Evolutionary conservation across 2,113 vertebrate species (phyloP).

Genomic region (Hypomesus transpacificus): DNA sequence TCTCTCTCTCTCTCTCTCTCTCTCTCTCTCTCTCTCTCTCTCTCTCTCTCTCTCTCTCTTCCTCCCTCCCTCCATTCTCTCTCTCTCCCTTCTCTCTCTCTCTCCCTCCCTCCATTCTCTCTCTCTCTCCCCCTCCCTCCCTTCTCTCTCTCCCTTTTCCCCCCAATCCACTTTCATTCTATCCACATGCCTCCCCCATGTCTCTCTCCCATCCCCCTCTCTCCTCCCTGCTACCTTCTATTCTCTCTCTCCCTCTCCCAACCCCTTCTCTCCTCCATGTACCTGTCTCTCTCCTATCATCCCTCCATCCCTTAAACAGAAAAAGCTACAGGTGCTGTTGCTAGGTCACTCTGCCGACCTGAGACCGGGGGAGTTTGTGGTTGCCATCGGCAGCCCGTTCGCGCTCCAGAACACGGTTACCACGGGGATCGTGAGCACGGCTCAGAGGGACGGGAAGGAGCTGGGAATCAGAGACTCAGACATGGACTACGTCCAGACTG

Average conservation of each 20-base stretch:
- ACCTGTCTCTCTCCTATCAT: background rate
- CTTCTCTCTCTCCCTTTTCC: background rate
- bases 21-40: background rate
- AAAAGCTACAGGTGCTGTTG: constrained; percentile 76
- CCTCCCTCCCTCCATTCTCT: background rate
- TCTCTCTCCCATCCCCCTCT: background rate
- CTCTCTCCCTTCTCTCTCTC: background rate
- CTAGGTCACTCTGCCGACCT: constrained; percentile 87
- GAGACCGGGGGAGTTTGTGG: constrained; percentile 89
- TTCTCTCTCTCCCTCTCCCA: constrained; percentile 5
- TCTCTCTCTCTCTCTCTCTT: background rate
- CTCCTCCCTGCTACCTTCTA: background rate
- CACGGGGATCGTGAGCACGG: constrained; percentile 94
- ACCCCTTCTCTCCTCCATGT: background rate
- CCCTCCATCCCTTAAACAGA: constrained; percentile 57
- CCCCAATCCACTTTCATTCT: background rate
- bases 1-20: background rate
- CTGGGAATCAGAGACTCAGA: constrained; percentile 89
- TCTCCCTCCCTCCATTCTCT: background rate
- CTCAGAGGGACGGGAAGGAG: constrained; percentile 89
- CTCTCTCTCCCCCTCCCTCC: background rate
- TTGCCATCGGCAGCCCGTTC: constrained; percentile 93
- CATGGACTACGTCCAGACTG: constrained; percentile 97
- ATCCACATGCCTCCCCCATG: background rate
- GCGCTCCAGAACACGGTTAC: constrained; percentile 97